Conservation (phyloP, 2,113 vertebrate genomes). For the Ammodramus savannarum region DNA sequence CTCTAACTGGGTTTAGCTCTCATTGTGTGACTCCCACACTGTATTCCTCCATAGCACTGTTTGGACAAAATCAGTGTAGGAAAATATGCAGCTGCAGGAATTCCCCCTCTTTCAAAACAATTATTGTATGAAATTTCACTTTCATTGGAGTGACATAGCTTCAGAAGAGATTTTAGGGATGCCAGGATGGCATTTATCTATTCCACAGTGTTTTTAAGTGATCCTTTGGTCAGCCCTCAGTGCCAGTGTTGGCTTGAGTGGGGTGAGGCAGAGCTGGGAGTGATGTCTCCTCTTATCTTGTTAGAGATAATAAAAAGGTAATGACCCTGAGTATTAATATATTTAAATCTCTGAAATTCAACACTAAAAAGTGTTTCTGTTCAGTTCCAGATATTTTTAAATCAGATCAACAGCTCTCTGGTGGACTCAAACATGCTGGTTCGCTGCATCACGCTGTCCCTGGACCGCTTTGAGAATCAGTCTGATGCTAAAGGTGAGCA, state of each 20-base stretch:
- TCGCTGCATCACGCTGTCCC: constrained; percentile 92
- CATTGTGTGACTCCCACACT: not conserved
- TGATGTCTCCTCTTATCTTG: not conserved
- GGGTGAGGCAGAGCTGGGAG: fast-evolving
- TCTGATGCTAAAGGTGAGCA: constrained; percentile 77
- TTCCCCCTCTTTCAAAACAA: not conserved
- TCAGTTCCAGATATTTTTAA: constrained; percentile 95
- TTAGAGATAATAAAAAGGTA: not conserved
- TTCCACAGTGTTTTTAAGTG: not conserved
- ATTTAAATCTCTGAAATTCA: not conserved
- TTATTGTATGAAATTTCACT: not conserved
- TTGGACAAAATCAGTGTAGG: not conserved
- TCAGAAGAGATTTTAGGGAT: not conserved
- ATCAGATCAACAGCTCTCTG: constrained; percentile 96
- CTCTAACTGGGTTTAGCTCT: not conserved
- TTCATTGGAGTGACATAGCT: not conserved
- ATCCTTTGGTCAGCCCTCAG: not conserved
- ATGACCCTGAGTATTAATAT: not conserved
- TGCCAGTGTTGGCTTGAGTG: not conserved
- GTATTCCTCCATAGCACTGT: not conserved
- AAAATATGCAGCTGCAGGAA: not conserved
- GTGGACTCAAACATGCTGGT: constrained; percentile 99
- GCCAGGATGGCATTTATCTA: not conserved
- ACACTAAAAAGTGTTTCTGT: not conserved
- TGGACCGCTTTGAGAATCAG: constrained; percentile 94